phyloP scores from a whole-genome alignment of 1,140 invertebrate genomes.

The Venustaconcha ellipsiformis region DNA sequence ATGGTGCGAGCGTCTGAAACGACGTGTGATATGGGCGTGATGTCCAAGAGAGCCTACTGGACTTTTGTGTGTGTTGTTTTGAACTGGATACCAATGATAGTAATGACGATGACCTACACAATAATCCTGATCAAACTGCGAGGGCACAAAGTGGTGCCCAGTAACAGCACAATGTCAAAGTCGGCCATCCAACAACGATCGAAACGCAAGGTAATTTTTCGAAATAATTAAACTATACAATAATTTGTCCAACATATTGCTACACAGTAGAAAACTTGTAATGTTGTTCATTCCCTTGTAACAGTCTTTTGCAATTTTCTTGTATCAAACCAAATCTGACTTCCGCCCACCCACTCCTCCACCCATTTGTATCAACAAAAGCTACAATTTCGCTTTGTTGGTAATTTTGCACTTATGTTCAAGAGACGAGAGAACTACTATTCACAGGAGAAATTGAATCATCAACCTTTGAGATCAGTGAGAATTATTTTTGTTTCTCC shows the following conservation, averaged over 20 bases:
- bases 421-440: no score
- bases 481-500: no score
- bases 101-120: conserved; percentile 69
- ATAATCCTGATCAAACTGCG: conserved; percentile 67
- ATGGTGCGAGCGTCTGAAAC: conserved; percentile 30
- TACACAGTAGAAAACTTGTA: no score
- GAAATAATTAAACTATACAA: neutral
- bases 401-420: no score
- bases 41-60: conserved; percentile 64
- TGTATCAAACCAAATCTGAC: no score
- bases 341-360: no score
- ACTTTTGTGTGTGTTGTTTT: conserved; percentile 67
- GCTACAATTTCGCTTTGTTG: no score
- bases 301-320: no score
- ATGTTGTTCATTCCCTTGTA: no score
- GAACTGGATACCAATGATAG: conserved; percentile 71
- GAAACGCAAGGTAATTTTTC: conserved; percentile 46
- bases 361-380: no score
- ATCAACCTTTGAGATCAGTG: no score
- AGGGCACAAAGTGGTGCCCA: conserved; percentile 45
- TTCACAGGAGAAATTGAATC: no score
- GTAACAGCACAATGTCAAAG: conserved; percentile 37
- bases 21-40: conserved; percentile 42
- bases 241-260: neutral
- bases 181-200: conserved; percentile 52